Percentiles rank a stretch among this genome's conserved stretches.
Evolutionary conservation across 2,888 invertebrate species (phyloP).

Genomic region (Hyles lineata): DNA sequence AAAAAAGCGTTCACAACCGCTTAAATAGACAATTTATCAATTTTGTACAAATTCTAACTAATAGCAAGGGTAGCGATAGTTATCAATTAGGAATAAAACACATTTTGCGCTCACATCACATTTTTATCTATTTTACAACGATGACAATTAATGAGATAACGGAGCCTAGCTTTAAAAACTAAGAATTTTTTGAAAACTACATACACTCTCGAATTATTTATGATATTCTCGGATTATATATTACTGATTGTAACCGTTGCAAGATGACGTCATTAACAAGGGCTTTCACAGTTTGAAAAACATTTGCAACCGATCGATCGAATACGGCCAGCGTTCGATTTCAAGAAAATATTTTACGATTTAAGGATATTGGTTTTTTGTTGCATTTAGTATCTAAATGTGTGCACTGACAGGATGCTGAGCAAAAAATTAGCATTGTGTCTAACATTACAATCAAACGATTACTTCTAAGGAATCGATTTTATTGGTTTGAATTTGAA

Average conservation of each 20-base stretch:
- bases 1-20: background rate
- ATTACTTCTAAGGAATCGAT: constrained; percentile 19
- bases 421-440: constrained; percentile 16
- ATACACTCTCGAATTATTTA: background rate
- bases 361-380: constrained; percentile 50
- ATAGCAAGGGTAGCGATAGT: no score
- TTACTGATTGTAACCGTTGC: background rate
- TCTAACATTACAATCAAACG: constrained; percentile 17
- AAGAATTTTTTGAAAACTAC: no score
- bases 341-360: constrained; percentile 55
- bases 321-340: constrained; percentile 39
- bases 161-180: no score
- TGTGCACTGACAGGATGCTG: constrained; percentile 17
- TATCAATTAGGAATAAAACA: no score
- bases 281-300: constrained; percentile 10
- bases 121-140: no score
- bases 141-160: no score
- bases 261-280: background rate
- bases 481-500: constrained; percentile 18
- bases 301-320: constrained; percentile 10
- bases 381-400: constrained; percentile 18
- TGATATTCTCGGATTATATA: background rate
- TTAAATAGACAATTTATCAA: no score
- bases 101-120: no score
- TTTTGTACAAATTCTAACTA: no score